Evolutionary conservation across 2,888 invertebrate species (phyloP), one percentile per base, ranked within the genome.

Genomic region (Chesias legatella): DNA sequence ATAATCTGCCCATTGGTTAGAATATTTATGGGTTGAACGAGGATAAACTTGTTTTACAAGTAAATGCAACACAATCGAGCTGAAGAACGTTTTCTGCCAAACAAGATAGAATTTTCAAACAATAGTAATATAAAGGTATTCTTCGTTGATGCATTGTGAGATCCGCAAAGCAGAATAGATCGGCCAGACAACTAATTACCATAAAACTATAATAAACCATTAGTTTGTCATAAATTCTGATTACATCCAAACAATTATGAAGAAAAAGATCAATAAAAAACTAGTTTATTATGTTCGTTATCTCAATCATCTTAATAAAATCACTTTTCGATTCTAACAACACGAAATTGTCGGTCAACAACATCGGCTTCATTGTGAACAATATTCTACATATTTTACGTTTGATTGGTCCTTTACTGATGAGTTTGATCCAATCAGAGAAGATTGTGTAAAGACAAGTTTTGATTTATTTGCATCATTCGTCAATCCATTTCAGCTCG

Each of bases 241-340:
- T 59, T 61, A 57, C 50, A 56, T 21, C 50, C 54, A 46, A 56
- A 60, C 66, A 64, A 66, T 63, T 59, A 51, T 40, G 47, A 52
- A 56, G 57, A 60, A 63, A 60, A 63, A 65, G 61, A 54, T 55
- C 53, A 56, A 51, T 58, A 63, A 57, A 67, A 64, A 63, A 62
- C 62, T 53, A 56, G 60, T 66, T 62, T 58, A 41, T 35, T 42
- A 37, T 30, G 41, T 58, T 64, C 56, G 52, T 52, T 61, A 60
- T 56, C 50, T 48, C 53, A 50, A 51, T 52, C 38, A 56, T 55
- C 22, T 22, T 52, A 64, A 53, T 61, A 58, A 56, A 58, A 56
- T 51, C 54, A 56, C 53, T 56, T 58, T 56, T 50, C 41, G 38
- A 49, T 32, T 48, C 40, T 51, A 46, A 45, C 48, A 54, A 57